These are phyloP conservation scores for Gymnocypris eckloni DNA, from an alignment of 2,797 vertebrate species.

Conservation along the genomic window DNA sequence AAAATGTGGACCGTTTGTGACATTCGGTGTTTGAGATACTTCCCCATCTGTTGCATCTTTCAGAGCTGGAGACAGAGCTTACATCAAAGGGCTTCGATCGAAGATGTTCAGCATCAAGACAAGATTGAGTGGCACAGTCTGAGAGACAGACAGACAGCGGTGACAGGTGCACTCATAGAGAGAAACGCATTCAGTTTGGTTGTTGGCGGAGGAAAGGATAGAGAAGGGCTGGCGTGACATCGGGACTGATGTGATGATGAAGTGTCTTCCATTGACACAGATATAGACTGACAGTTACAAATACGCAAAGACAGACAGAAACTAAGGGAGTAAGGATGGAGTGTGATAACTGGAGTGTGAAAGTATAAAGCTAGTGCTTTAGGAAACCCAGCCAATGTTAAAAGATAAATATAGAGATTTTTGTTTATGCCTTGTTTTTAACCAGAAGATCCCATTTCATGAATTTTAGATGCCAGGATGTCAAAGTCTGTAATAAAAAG, in stretches of 20 bases:
- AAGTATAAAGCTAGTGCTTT: slow-evolving; percentile 3
- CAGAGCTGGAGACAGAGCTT: slow-evolving; percentile 15
- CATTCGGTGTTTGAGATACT: neutral
- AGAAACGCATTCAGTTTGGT: neutral
- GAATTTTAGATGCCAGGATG: neutral
- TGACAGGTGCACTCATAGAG: slow-evolving; percentile 36
- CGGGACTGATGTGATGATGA: slow-evolving; percentile 40
- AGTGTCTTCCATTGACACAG: slow-evolving; percentile 13
- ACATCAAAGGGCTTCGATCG: neutral
- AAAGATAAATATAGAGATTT: slow-evolving; percentile 17
- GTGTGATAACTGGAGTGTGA: slow-evolving; percentile 1
- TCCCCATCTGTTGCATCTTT: slow-evolving; percentile 20
- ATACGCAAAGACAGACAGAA: slow-evolving; percentile 27
- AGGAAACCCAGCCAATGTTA: neutral
- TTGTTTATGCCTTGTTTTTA: neutral
- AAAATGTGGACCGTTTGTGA: neutral
- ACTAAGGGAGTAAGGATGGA: neutral
- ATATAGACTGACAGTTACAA: slow-evolving; percentile 40
- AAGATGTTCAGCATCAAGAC: slow-evolving; percentile 16
- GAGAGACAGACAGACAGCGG: slow-evolving; percentile 27
- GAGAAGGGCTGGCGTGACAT: slow-evolving; percentile 28
- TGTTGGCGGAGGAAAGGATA: slow-evolving; percentile 20
- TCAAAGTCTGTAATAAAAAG: neutral
- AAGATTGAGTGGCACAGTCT: slow-evolving; percentile 37
- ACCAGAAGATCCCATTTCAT: neutral